phyloP scores from a whole-genome alignment of 2,888 invertebrate genomes.

The Plemyria rubiginata region DNA sequence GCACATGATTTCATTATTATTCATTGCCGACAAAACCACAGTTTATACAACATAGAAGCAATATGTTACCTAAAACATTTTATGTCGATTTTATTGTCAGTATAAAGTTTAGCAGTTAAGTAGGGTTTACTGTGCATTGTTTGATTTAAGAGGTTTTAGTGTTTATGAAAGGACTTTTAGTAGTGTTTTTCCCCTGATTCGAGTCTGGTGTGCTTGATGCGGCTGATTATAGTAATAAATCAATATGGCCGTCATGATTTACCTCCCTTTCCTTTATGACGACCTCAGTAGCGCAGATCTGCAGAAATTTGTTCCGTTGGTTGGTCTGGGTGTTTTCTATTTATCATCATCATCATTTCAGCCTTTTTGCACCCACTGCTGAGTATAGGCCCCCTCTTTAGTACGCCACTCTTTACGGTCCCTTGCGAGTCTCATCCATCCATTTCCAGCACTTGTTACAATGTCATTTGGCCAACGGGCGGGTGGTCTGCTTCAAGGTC shows the following conservation, averaged over 20 bases:
- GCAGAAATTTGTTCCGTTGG: no score
- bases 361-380: no score
- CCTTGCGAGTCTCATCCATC: no score
- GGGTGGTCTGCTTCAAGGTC: no score
- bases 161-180: constrained; percentile 24
- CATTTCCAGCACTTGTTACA: no score
- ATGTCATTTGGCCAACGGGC: no score
- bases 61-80: constrained; percentile 34
- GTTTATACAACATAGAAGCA: constrained; percentile 11
- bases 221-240: background rate
- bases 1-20: background rate
- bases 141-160: constrained; percentile 23
- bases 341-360: no score
- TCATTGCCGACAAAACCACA: constrained; percentile 22
- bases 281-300: no score
- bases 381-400: no score
- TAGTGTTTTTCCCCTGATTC: constrained; percentile 3
- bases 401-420: no score
- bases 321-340: no score
- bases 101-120: constrained; percentile 35
- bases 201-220: background rate
- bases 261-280: no score
- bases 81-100: constrained; percentile 36
- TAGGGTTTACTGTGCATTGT: constrained; percentile 35
- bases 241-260: background rate